phyloP scores from a whole-genome alignment of 1,140 invertebrate species.

The Ceratosolen fusciceps region DNA sequence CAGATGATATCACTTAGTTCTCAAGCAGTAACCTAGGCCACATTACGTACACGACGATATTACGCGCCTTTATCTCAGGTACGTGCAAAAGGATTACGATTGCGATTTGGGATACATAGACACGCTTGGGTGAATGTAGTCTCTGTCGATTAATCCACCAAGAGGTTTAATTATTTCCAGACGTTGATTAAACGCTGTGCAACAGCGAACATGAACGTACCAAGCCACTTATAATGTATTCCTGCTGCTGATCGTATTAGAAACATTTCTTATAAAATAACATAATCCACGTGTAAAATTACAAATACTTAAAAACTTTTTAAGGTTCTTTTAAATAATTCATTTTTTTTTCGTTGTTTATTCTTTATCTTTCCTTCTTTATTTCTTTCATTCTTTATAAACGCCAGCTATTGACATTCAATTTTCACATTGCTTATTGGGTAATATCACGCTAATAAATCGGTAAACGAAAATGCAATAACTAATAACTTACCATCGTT shows the following conservation, averaged over 20 bases:
- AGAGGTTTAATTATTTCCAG: slow-evolving; percentile 24
- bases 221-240: neutral
- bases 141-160: slow-evolving; percentile 9
- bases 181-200: slow-evolving; percentile 7
- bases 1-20: slow-evolving; percentile 11
- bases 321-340: neutral
- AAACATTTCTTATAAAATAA: neutral
- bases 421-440: no score
- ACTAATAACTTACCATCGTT: no score
- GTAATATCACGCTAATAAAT: no score
- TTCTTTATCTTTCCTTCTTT: neutral
- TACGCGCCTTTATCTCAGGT: neutral
- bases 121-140: slow-evolving; percentile 7
- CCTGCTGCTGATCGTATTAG: neutral
- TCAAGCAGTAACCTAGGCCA: neutral
- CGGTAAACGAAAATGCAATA: no score
- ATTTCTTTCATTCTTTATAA: no score
- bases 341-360: neutral
- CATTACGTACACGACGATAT: slow-evolving; percentile 1
- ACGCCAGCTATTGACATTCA: no score
- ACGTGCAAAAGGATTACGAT: slow-evolving; percentile 9
- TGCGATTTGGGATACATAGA: slow-evolving; percentile 12
- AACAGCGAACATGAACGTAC: neutral
- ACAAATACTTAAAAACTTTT: no score
- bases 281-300: no score